Conservation (phyloP, 2,113 vertebrate genomes). For the Calyptomena viridis region DNA sequence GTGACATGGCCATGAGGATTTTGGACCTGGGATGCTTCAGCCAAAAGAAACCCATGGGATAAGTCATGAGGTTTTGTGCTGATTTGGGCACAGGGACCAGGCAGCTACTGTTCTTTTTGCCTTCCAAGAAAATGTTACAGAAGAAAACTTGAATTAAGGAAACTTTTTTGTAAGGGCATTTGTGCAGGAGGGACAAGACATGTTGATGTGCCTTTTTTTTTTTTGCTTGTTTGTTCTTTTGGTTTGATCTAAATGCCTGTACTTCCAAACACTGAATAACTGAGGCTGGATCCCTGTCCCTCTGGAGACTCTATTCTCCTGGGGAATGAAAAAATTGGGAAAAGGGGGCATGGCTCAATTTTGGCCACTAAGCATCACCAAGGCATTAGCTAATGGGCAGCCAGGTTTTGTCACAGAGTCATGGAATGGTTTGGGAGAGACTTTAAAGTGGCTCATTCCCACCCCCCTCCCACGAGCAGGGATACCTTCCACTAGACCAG, state of each 20-base stretch:
- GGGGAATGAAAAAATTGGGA: background rate
- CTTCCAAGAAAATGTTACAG: background rate
- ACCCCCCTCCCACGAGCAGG: background rate
- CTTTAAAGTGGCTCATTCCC: background rate
- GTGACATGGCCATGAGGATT: rapidly evolving
- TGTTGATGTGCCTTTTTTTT: background rate
- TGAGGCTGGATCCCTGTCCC: background rate
- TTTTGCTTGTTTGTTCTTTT: background rate
- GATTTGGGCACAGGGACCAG: background rate
- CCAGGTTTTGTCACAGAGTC: background rate
- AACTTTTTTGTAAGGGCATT: background rate
- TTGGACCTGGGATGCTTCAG: background rate
- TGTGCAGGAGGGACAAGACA: background rate
- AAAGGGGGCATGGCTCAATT: background rate
- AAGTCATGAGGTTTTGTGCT: background rate
- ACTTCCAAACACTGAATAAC: background rate
- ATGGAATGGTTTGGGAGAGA: background rate
- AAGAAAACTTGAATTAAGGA: background rate
- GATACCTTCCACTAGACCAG: background rate
- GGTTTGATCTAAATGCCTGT: background rate
- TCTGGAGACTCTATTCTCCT: background rate
- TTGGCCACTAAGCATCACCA: background rate
- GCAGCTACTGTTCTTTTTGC: background rate
- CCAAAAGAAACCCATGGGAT: background rate
- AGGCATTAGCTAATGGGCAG: background rate